Percentiles rank a stretch among this genome's conserved stretches.
Evolutionary conservation across 53 echinoderm and acorn worm species (phyloP).

Genomic region (Astropecten irregularis): DNA sequence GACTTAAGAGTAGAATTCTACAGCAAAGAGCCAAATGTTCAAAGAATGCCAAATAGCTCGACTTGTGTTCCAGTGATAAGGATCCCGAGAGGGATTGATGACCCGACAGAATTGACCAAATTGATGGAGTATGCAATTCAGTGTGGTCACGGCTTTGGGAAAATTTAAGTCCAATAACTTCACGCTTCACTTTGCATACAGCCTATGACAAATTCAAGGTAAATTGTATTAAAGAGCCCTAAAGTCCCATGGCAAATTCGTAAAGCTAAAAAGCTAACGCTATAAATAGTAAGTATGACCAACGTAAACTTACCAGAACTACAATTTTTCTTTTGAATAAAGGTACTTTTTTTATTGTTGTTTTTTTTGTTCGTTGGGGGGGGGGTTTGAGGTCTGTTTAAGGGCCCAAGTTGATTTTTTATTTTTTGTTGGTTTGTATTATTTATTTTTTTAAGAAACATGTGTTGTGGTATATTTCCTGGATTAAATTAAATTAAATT

Average conservation of each 20-base stretch:
- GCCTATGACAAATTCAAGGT: slow-evolving; percentile 8
- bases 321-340: neutral
- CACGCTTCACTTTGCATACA: neutral
- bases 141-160: slow-evolving; percentile 11
- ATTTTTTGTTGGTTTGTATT: neutral
- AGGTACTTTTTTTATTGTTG: slow-evolving; percentile 3
- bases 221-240: neutral
- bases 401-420: no score
- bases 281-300: neutral
- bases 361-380: neutral
- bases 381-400: no score
- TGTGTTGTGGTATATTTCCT: slow-evolving; percentile 7
- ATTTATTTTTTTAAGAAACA: neutral
- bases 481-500: slow-evolving; percentile 1
- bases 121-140: slow-evolving; percentile 20
- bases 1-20: slow-evolving; percentile 15
- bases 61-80: slow-evolving; percentile 10
- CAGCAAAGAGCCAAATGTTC: neutral
- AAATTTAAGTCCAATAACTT: slow-evolving; percentile 9
- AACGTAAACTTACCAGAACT: slow-evolving; percentile 7
- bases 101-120: slow-evolving; percentile 2
- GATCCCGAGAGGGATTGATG: slow-evolving; percentile 19
- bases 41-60: slow-evolving; percentile 1
- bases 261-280: slow-evolving; percentile 2
- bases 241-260: slow-evolving; percentile 6